phyloP scores from a whole-genome alignment of 2,888 invertebrate species.

The Melinopterus prodromus region DNA sequence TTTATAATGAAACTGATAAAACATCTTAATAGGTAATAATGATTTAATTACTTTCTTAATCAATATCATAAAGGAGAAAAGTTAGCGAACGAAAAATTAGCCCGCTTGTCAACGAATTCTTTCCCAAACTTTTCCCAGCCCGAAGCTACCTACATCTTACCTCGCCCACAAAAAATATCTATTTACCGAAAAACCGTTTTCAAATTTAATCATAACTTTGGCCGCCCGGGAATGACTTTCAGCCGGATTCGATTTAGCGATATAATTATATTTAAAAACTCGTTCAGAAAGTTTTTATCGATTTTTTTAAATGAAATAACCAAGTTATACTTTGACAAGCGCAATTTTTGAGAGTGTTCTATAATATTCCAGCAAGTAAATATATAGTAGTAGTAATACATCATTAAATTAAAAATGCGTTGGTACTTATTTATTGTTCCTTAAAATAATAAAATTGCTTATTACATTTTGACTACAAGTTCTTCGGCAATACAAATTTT shows the following conservation, averaged over 20 bases:
- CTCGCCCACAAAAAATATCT: neutral
- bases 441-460: neutral
- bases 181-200: slow-evolving; percentile 4
- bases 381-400: neutral
- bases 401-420: neutral
- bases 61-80: neutral
- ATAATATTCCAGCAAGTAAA: no score
- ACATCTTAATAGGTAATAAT: no score
- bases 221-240: neutral
- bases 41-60: neutral
- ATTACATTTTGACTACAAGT: neutral
- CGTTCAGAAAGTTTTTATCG: neutral
- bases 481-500: neutral
- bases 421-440: neutral
- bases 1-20: no score
- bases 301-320: neutral
- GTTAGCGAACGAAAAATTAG: neutral
- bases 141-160: neutral
- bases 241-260: neutral
- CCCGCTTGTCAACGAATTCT: neutral
- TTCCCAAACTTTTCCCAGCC: neutral
- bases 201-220: slow-evolving; percentile 4
- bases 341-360: neutral
- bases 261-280: neutral
- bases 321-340: neutral